These are phyloP conservation scores for Camelus dromedarius DNA, from an alignment of 2,113 vertebrate genomes.

Conservation along the genomic window DNA sequence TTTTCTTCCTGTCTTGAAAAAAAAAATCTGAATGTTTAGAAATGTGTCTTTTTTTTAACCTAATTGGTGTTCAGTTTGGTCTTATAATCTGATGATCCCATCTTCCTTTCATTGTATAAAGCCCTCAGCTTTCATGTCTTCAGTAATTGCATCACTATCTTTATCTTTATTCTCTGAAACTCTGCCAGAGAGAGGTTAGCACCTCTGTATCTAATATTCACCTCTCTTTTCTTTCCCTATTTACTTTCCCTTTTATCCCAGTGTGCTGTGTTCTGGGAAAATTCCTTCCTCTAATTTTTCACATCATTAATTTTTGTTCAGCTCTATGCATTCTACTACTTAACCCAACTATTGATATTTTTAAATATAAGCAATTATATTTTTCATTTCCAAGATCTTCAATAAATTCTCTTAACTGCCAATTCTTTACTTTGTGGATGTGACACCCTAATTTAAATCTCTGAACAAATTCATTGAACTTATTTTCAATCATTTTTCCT, in stretches of 20 bases:
- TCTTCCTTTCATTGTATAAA: neutral
- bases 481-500: neutral
- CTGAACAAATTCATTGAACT: neutral
- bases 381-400: neutral
- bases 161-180: slow-evolving; percentile 21
- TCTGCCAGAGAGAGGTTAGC: neutral
- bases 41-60: neutral
- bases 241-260: neutral
- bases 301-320: slow-evolving; percentile 28
- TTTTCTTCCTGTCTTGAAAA: neutral
- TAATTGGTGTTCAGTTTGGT: neutral
- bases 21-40: neutral
- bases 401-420: neutral
- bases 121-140: neutral
- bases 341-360: neutral
- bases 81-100: neutral
- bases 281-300: slow-evolving; percentile 4
- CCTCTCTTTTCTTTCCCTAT: neutral
- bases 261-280: neutral
- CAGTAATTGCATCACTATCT: neutral
- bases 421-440: neutral
- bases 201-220: neutral
- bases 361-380: neutral
- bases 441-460: neutral
- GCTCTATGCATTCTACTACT: neutral